These are phyloP conservation scores for Arbacia lixula DNA, from an alignment of 53 echinoderm and acorn worm genomes.

Conservation along the genomic window DNA sequence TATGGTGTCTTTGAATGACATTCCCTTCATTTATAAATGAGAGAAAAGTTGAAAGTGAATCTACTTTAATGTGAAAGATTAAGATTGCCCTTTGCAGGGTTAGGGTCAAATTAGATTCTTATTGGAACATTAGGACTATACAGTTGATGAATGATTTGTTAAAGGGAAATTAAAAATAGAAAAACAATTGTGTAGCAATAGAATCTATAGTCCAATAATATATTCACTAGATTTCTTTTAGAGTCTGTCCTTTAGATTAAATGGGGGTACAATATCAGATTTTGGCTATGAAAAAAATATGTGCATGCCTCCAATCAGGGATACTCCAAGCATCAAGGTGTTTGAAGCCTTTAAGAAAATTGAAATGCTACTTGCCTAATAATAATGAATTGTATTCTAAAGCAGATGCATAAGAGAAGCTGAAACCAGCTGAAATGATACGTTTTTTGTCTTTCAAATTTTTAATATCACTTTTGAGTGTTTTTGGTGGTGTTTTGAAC, in stretches of 20 bases:
- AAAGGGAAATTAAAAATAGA: conserved; percentile 24
- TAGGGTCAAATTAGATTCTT: not conserved
- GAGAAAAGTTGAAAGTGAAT: conserved; percentile 26
- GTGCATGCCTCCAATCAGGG: conserved; percentile 33
- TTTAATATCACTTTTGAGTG: conserved; percentile 25
- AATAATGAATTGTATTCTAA: not conserved
- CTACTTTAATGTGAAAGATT: conserved; percentile 38
- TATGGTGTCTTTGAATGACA: conserved; percentile 19
- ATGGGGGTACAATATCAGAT: conserved; percentile 20
- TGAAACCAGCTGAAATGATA: not conserved
- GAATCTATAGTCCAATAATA: conserved; percentile 20
- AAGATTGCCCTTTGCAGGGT: conserved; percentile 28
- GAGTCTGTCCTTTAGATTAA: conserved; percentile 29
- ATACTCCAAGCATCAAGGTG: conserved; percentile 20
- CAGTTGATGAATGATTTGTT: conserved; percentile 31
- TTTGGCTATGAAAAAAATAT: conserved; percentile 31
- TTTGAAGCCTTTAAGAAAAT: conserved; percentile 13
- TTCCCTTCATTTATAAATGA: conserved; percentile 12
- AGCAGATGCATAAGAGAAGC: not conserved
- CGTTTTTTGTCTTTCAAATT: conserved; percentile 25
- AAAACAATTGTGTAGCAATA: conserved; percentile 25
- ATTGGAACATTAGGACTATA: conserved; percentile 25
- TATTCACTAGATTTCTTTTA: conserved; percentile 35
- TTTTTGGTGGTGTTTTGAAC: conserved; percentile 32
- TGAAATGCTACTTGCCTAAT: not conserved